Percentiles rank a stretch among this genome's conserved stretches.
Evolutionary conservation across 2,888 invertebrate species (phyloP).

Genomic region (Sturmia bella): DNA sequence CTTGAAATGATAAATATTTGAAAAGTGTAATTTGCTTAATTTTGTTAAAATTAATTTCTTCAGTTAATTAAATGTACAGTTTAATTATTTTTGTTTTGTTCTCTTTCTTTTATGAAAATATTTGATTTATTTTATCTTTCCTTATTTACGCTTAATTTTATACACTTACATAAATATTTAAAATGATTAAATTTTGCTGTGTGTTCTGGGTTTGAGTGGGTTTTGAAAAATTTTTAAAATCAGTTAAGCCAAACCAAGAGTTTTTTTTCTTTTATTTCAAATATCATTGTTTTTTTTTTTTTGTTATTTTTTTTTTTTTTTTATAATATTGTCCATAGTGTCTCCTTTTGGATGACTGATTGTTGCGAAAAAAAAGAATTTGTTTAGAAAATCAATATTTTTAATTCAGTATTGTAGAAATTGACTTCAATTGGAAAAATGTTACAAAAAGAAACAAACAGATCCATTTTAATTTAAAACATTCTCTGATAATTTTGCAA

Average conservation of each 20-base stretch:
- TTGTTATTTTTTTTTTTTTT: conserved; percentile 39
- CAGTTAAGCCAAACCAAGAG: conserved; percentile 43
- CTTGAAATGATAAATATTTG: too few species aligned
- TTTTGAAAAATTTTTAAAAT: neutral
- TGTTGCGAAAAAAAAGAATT: neutral
- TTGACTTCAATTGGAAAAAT: conserved; percentile 18
- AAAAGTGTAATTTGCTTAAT: too few species aligned
- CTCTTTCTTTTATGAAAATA: conserved; percentile 67
- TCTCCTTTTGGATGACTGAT: conserved; percentile 34
- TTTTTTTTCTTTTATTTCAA: conserved; percentile 10
- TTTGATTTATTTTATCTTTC: conserved; percentile 60
- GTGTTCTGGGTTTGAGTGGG: neutral
- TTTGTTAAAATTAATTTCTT: conserved; percentile 56
- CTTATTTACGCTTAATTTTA: conserved; percentile 44
- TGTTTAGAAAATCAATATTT: conserved; percentile 15
- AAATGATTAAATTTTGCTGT: conserved; percentile 39
- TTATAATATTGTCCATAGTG: conserved; percentile 64
- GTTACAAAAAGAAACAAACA: neutral
- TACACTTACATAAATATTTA: conserved; percentile 57
- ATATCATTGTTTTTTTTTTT: conserved; percentile 42
- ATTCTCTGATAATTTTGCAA: conserved; percentile 1
- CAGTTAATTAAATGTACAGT: conserved; percentile 67
- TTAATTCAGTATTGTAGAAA: conserved; percentile 32
- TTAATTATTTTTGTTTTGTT: conserved; percentile 62
- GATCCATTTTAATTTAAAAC: neutral